phyloP scores from a whole-genome alignment of 2,888 invertebrate species.

The Leptopilina syphax region DNA sequence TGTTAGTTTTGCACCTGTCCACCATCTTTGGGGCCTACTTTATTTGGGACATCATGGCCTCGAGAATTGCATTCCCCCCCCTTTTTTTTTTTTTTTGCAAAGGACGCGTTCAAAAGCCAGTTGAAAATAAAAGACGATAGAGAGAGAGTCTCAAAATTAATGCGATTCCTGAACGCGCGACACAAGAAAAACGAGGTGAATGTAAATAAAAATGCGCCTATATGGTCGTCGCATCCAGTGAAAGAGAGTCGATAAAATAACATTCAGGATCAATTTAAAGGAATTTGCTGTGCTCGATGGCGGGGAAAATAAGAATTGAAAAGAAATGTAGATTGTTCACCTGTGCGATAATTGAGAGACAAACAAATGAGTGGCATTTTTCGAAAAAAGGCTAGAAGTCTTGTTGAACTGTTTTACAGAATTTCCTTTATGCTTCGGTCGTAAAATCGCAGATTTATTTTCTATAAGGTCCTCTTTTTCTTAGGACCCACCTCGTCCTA shows the following conservation, averaged over 20 bases:
- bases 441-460: no score
- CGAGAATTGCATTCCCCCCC: constrained; percentile 29
- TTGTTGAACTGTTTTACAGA: no score
- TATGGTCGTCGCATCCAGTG: neutral
- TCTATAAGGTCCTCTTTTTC: no score
- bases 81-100: no score
- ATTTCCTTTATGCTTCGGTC: no score
- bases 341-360: no score
- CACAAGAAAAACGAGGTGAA: neutral
- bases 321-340: no score
- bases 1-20: constrained; percentile 67
- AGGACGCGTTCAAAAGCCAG: constrained; percentile 3
- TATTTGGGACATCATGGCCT: constrained; percentile 18
- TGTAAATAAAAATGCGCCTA: constrained; percentile 13
- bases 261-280: constrained; percentile 1
- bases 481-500: no score
- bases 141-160: constrained; percentile 10
- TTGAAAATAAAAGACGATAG: constrained; percentile 1
- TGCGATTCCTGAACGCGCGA: neutral
- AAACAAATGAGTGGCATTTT: no score
- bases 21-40: constrained; percentile 62
- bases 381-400: no score
- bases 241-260: neutral
- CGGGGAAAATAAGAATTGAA: neutral
- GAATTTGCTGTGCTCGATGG: neutral